Percentiles rank a stretch among this genome's conserved stretches.
These are phyloP conservation scores for Trematocara unimaculatum DNA, from an alignment of 2,113 vertebrate species.

Conservation along the genomic window DNA sequence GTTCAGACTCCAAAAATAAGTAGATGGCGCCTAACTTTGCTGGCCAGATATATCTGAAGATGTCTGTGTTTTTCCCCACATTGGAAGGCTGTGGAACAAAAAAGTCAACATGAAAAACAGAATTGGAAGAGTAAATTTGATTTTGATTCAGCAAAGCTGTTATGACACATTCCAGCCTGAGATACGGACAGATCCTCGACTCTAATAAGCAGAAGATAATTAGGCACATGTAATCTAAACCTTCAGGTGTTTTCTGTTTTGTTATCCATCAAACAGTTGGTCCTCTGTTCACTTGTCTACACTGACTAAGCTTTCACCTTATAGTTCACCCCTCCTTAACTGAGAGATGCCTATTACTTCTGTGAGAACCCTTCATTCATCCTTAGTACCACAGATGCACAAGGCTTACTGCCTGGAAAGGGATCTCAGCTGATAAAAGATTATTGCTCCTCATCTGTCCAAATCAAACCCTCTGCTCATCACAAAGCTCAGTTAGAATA, in stretches of 20 bases:
- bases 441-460: background rate
- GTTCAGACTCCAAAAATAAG: constrained; percentile 57
- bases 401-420: background rate
- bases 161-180: background rate
- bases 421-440: background rate
- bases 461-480: background rate
- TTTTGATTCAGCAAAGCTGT: constrained; percentile 19
- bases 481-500: background rate
- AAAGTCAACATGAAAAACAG: background rate
- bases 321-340: background rate
- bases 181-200: background rate
- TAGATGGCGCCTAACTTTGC: constrained; percentile 31
- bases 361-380: background rate
- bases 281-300: constrained; percentile 1
- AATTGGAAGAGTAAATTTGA: constrained; percentile 1
- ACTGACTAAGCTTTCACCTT: constrained; percentile 2
- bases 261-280: background rate
- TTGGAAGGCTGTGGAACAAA: background rate
- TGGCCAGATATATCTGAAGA: constrained; percentile 41
- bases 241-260: background rate
- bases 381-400: background rate
- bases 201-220: constrained; percentile 7
- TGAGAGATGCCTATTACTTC: background rate
- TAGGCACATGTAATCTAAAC: background rate
- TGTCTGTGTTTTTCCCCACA: background rate